A percentile compares a stretch with the other conserved stretches of the same genome.
These are phyloP conservation scores for Vireo griseus DNA, from an alignment of 2,797 vertebrate genomes.

Conservation along the genomic window DNA sequence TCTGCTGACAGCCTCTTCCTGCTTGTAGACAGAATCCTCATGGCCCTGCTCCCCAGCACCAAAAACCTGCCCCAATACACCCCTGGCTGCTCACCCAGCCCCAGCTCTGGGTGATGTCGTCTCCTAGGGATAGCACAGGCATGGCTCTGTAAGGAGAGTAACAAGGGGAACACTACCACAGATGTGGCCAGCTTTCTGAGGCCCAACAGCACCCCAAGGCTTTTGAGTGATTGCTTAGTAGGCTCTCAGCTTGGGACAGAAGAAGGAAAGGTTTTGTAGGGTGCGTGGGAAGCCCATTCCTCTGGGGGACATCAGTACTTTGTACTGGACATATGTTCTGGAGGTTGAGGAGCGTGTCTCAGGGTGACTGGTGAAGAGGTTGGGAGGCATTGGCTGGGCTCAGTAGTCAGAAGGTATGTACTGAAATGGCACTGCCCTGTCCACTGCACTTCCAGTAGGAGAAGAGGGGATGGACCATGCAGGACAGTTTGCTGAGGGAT, in stretches of 20 bases:
- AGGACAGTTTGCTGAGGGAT: not conserved
- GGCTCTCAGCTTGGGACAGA: not conserved
- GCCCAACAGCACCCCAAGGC: not conserved
- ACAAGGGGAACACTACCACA: not conserved
- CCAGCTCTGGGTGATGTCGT: not conserved
- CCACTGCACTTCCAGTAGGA: not conserved
- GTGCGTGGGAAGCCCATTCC: not conserved
- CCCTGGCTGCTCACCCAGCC: not conserved
- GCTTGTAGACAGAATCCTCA: not conserved
- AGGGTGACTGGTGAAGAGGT: not conserved
- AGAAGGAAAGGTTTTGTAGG: not conserved
- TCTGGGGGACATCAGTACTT: accelerated
- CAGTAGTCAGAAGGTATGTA: not conserved
- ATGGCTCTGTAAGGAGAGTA: not conserved
- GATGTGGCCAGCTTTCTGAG: not conserved
- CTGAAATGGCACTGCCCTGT: not conserved
- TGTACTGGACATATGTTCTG: accelerated
- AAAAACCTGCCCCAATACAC: not conserved
- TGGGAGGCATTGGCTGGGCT: not conserved
- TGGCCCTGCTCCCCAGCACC: not conserved
- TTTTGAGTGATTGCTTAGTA: not conserved
- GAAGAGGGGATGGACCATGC: not conserved
- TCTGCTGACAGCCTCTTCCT: not conserved
- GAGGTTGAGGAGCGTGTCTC: not conserved
- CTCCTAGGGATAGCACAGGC: not conserved